phyloP scores from a whole-genome alignment of 2,888 invertebrate species.

The Eurytoma californica region DNA sequence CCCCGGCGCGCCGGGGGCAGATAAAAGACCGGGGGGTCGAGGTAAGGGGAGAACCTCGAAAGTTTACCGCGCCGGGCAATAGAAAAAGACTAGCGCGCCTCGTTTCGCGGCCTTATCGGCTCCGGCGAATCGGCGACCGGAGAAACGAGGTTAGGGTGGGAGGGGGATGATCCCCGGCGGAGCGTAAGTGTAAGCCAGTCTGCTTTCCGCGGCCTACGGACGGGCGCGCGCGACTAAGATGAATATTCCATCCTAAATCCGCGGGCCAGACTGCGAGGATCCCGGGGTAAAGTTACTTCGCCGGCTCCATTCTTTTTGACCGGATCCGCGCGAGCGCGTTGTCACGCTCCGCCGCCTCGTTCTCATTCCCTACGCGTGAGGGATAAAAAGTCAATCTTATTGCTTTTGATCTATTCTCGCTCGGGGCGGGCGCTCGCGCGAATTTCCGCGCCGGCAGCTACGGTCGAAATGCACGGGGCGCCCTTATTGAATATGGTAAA shows the following conservation, averaged over 20 bases:
- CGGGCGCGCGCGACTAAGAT: conserved; percentile 68
- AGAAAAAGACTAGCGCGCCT: conserved; percentile 23
- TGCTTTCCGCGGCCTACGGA: conserved; percentile 54
- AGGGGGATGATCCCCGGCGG: conserved; percentile 28
- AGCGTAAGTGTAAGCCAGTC: conserved; percentile 54
- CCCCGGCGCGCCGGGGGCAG: neutral
- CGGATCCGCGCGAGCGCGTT: neutral
- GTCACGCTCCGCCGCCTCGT: neutral
- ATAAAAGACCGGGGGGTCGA: neutral
- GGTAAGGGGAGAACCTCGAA: neutral
- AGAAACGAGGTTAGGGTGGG: conserved; percentile 41
- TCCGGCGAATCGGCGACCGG: conserved; percentile 5
- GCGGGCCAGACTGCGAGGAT: conserved; percentile 65
- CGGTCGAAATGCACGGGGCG: conserved; percentile 40
- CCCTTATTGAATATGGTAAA: conserved; percentile 55
- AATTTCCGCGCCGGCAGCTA: conserved; percentile 15
- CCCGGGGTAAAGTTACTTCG: conserved; percentile 44
- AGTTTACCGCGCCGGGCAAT: conserved; percentile 28
- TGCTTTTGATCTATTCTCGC: conserved; percentile 30
- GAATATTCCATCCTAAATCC: conserved; percentile 72
- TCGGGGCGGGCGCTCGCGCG: conserved; percentile 4
- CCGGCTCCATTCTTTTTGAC: conserved; percentile 8
- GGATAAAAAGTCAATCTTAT: conserved; percentile 36
- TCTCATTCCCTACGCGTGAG: conserved; percentile 18
- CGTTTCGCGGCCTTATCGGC: conserved; percentile 27